Evolutionary conservation across 1,140 invertebrate genomes (phyloP).

Genomic region (Saxidomus purpurata): DNA sequence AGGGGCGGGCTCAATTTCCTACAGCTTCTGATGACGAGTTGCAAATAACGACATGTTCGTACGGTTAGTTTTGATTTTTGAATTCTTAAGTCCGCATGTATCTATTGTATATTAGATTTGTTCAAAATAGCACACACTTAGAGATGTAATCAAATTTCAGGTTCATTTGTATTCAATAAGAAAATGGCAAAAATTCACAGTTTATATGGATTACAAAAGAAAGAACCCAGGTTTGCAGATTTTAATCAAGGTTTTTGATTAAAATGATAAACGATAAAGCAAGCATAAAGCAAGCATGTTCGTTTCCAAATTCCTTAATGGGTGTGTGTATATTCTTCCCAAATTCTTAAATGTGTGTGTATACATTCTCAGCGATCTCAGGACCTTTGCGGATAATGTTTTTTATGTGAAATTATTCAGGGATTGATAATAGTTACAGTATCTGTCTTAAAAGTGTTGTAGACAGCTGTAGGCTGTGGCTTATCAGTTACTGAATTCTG

Average conservation of each 20-base stretch:
- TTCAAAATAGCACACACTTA: neutral
- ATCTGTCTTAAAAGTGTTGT: neutral
- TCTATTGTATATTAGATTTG: neutral
- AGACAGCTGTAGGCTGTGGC: neutral
- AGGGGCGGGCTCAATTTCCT: neutral
- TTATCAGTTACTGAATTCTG: neutral
- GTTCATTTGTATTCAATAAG: constrained; percentile 6
- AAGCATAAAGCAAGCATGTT: too few species aligned
- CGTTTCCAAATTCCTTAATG: too few species aligned
- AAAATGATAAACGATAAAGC: constrained; percentile 4
- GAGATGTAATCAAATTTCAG: neutral
- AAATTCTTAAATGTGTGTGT: too few species aligned
- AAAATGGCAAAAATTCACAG: constrained; percentile 21
- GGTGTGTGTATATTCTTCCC: too few species aligned
- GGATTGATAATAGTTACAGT: neutral
- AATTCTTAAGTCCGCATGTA: neutral
- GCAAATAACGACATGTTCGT: neutral
- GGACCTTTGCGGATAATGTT: too few species aligned
- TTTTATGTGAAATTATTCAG: too few species aligned
- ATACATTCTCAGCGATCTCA: too few species aligned
- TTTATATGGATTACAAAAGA: constrained; percentile 35
- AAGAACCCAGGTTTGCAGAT: constrained; percentile 30
- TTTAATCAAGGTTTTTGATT: constrained; percentile 16
- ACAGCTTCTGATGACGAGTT: neutral
- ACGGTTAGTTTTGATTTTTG: neutral